These are phyloP conservation scores for Platycnemis pennipes DNA, from an alignment of 2,888 invertebrate genomes.

Conservation along the genomic window DNA sequence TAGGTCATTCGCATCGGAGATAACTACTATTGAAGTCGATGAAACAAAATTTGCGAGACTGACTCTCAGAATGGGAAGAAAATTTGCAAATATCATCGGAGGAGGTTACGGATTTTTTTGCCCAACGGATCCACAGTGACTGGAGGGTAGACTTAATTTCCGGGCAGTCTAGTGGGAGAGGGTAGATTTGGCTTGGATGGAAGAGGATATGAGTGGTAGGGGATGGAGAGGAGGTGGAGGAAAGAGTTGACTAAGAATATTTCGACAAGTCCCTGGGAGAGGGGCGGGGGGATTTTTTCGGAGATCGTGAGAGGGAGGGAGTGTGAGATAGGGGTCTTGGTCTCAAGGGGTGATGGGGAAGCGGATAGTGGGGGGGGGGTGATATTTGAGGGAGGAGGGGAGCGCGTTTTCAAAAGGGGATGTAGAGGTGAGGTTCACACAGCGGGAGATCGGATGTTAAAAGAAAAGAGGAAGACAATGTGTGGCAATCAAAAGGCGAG, in stretches of 20 bases:
- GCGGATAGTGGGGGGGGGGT: not conserved
- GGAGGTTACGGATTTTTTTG: no score
- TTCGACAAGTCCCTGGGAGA: not conserved
- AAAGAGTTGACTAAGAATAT: not conserved
- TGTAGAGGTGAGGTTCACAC: constrained; percentile 61
- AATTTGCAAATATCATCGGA: no score
- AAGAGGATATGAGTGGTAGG: no score
- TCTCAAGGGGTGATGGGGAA: not conserved
- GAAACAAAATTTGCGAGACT: no score
- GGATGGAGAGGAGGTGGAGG: not conserved
- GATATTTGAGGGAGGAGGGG: not conserved
- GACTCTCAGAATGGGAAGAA: no score
- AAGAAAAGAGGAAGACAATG: constrained; percentile 67
- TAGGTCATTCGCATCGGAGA: no score
- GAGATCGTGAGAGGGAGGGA: not conserved
- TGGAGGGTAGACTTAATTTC: no score
- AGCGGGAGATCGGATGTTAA: constrained; percentile 66
- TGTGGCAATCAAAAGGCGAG: constrained; percentile 63
- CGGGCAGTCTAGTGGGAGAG: no score
- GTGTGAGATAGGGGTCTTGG: not conserved
- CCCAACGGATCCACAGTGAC: no score
- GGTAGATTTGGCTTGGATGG: no score
- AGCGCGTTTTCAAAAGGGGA: constrained; percentile 40
- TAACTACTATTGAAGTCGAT: no score
- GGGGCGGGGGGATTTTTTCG: no score